Conservation (phyloP, 2,888 invertebrate species). For the Tricholauxania praeusta region DNA sequence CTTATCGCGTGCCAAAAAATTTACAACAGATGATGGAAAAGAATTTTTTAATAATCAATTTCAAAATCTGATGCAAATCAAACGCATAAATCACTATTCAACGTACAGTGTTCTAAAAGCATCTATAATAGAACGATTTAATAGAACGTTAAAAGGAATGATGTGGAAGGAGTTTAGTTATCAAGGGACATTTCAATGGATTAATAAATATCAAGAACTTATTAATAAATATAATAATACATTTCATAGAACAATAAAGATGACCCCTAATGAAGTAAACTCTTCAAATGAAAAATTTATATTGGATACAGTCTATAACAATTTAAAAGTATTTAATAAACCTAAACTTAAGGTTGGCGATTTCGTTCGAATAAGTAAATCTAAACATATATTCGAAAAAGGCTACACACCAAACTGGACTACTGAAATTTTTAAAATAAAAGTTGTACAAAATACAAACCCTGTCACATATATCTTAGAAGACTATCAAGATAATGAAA, state of each 20-base stretch:
- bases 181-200: constrained; percentile 54
- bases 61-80: constrained; percentile 36
- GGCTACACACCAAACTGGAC: constrained; percentile 56
- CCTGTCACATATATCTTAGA: constrained; percentile 51
- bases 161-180: constrained; percentile 54
- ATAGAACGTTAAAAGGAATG: no score
- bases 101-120: no score
- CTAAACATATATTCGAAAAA: constrained; percentile 45
- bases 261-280: constrained; percentile 42
- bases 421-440: constrained; percentile 54
- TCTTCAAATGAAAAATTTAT: constrained; percentile 17
- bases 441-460: constrained; percentile 50
- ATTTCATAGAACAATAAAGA: constrained; percentile 43
- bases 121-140: constrained; percentile 40
- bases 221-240: no score
- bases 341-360: constrained; percentile 42
- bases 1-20: constrained; percentile 29
- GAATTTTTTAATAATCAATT: constrained; percentile 37
- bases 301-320: constrained; percentile 36
- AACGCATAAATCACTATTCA: constrained; percentile 46
- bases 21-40: constrained; percentile 35
- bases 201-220: constrained; percentile 48
- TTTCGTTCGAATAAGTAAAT: constrained; percentile 45
- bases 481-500: constrained; percentile 52
- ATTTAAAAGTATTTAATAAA: constrained; percentile 38